Conservation (phyloP, 2,113 vertebrate species). For the Strix uralensis region DNA sequence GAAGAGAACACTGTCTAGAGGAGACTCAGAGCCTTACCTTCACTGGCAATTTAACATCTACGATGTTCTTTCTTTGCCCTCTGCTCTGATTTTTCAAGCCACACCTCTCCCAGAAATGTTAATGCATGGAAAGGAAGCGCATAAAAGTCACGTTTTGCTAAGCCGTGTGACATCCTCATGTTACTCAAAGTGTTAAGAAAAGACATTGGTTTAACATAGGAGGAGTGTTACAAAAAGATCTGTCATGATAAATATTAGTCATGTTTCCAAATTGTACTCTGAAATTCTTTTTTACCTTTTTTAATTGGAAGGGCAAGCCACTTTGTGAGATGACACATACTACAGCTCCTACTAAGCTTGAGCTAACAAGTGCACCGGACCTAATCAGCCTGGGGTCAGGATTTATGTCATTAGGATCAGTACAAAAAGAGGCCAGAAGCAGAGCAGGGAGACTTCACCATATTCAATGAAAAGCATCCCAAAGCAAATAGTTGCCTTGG, state of each 20-base stretch:
- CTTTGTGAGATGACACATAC: neutral
- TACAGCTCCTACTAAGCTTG: neutral
- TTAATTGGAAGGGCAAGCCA: neutral
- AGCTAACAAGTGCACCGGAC: neutral
- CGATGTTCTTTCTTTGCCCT: too few relatives aligned
- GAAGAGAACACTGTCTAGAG: neutral
- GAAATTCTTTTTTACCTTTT: neutral
- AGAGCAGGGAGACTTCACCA: neutral
- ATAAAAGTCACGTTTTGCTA: too few relatives aligned
- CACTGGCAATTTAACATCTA: neutral
- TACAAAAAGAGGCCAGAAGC: neutral
- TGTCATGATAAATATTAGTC: too few relatives aligned
- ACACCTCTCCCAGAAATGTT: too few relatives aligned
- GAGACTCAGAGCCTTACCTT: neutral
- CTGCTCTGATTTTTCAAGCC: too few relatives aligned
- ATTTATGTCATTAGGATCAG: neutral
- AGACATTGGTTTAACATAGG: too few relatives aligned
- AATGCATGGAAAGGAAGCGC: too few relatives aligned
- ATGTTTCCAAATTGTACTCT: neutral
- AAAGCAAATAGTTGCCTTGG: neutral
- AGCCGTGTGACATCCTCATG: too few relatives aligned
- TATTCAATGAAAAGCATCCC: neutral
- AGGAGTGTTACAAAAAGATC: too few relatives aligned
- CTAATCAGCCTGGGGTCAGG: neutral
- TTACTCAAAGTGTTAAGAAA: too few relatives aligned